Evolutionary conservation across 2,888 invertebrate species (phyloP).

Genomic region (Ferdinandea cuprea): DNA sequence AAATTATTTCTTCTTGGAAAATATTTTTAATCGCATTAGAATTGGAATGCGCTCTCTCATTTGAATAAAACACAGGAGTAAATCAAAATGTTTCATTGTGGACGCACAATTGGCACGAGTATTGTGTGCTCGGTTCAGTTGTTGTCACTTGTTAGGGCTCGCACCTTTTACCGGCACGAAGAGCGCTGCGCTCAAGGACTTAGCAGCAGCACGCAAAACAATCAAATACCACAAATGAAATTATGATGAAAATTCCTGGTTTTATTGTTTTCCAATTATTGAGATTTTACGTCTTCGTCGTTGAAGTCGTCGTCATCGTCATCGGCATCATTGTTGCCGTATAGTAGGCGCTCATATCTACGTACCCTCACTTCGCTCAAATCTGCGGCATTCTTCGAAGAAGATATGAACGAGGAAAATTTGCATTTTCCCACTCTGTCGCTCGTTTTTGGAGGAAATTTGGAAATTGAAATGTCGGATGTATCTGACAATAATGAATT

Average conservation of each 20-base stretch:
- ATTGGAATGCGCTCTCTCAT: slow-evolving; percentile 47
- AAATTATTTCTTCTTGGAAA: neutral
- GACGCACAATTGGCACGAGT: slow-evolving; percentile 35
- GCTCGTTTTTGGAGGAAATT: slow-evolving; percentile 15
- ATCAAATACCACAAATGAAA: slow-evolving; percentile 74
- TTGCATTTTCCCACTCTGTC: slow-evolving; percentile 53
- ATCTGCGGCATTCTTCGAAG: slow-evolving; percentile 33
- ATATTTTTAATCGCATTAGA: slow-evolving; percentile 56
- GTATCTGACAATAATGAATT: slow-evolving; percentile 75
- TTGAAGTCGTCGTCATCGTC: slow-evolving; percentile 8
- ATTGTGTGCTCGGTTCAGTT: slow-evolving; percentile 32
- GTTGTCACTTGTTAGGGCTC: slow-evolving; percentile 29
- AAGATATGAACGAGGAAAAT: too few species aligned
- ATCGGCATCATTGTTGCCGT: too few species aligned
- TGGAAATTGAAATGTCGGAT: slow-evolving; percentile 72
- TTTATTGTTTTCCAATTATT: slow-evolving; percentile 75
- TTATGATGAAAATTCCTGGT: slow-evolving; percentile 74
- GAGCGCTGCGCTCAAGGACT: slow-evolving; percentile 33
- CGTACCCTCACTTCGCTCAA: slow-evolving; percentile 21
- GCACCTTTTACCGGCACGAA: slow-evolving; percentile 37
- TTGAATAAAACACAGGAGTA: slow-evolving; percentile 59
- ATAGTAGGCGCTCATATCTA: too few species aligned
- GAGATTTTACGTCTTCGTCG: slow-evolving; percentile 55
- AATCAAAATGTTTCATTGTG: slow-evolving; percentile 59
- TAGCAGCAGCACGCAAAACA: slow-evolving; percentile 58